Percentiles rank a stretch among this genome's conserved stretches.
Conservation (phyloP, 2,888 invertebrate species). For the Cybosia mesomella region DNA sequence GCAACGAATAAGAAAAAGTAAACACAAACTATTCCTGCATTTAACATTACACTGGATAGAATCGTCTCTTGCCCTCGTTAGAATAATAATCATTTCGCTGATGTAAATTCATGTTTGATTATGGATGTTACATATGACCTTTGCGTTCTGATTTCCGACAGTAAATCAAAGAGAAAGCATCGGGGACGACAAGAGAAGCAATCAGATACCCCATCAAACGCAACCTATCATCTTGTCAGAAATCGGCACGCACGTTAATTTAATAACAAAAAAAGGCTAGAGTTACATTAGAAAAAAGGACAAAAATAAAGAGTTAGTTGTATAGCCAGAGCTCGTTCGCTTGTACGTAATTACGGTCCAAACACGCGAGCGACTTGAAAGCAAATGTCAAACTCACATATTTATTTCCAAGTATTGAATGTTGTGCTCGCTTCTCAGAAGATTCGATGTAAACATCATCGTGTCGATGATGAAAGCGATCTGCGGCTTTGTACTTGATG, state of each 20-base stretch:
- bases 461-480: conserved; percentile 87
- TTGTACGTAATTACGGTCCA: conserved; percentile 78
- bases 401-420: conserved; percentile 87
- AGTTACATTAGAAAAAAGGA: conserved; percentile 67
- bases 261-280: conserved; percentile 83
- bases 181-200: conserved; percentile 85
- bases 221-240: conserved; percentile 86
- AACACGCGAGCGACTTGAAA: conserved; percentile 85
- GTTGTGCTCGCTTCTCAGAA: conserved; percentile 82
- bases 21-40: conserved; percentile 28
- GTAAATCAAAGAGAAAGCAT: conserved; percentile 86
- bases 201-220: conserved; percentile 84
- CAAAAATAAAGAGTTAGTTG: conserved; percentile 72
- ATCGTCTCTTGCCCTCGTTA: conserved; percentile 35
- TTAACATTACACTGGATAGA: conserved; percentile 32
- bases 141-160: conserved; percentile 71
- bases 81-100: conserved; percentile 40
- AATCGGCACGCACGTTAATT: conserved; percentile 87
- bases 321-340: conserved; percentile 54
- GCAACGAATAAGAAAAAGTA: conserved; percentile 31
- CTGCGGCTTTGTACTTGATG: conserved; percentile 84
- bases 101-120: conserved; percentile 50
- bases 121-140: conserved; percentile 64
- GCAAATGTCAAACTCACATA: conserved; percentile 87
- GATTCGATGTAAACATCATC: conserved; percentile 83